A percentile compares a stretch with the other conserved stretches of the same genome.
Conservation (phyloP, 2,797 vertebrate genomes). For the Paratrypauchen microcephalus region DNA sequence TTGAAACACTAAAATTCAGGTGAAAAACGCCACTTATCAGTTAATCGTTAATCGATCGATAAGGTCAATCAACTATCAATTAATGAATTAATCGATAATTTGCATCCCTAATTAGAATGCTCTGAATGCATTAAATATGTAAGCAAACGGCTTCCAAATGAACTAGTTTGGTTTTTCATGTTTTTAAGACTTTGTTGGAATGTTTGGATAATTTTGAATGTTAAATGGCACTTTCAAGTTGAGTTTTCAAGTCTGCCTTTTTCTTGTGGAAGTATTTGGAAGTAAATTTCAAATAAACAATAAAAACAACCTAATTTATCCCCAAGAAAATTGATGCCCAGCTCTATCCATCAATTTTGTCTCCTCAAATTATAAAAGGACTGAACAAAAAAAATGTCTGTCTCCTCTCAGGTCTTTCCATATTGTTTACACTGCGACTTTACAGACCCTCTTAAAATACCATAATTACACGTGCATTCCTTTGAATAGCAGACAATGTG, state of each 20-base stretch:
- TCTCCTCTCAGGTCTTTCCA: neutral
- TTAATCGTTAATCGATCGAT: no score
- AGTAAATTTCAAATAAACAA: neutral
- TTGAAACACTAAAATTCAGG: no score
- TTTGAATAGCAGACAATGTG: slow-evolving; percentile 7
- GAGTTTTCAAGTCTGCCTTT: no score
- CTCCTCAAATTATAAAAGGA: neutral
- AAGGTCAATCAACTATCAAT: no score
- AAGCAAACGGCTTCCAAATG: no score
- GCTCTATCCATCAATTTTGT: neutral
- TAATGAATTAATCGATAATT: no score
- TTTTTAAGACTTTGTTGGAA: no score
- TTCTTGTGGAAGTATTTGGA: neutral
- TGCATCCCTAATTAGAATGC: no score
- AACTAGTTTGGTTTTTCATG: neutral
- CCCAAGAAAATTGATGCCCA: neutral
- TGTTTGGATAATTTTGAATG: neutral
- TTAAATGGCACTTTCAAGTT: neutral
- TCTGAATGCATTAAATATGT: no score
- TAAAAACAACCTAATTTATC: neutral
- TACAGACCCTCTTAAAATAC: neutral
- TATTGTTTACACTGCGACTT: neutral
- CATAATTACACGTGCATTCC: neutral
- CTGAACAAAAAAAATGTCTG: neutral
- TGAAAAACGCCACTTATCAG: no score